These are phyloP conservation scores for Pseudomugil tenellus DNA, from an alignment of 2,797 vertebrate species.

Conservation along the genomic window DNA sequence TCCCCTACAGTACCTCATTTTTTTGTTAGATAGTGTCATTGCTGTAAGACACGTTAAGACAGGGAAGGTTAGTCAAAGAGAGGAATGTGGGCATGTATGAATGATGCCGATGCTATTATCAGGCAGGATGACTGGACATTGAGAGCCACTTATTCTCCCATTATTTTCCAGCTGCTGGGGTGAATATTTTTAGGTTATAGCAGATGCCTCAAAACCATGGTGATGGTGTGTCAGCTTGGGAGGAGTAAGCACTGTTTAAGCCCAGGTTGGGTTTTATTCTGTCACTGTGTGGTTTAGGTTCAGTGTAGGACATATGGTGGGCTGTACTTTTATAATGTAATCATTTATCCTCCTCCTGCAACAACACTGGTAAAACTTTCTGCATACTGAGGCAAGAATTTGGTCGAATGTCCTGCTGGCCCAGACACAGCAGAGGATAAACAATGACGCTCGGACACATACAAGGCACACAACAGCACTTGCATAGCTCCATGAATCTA, in stretches of 20 bases:
- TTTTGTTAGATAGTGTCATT: slow-evolving; percentile 26
- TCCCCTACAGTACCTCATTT: slow-evolving; percentile 36
- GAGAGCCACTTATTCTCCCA: slow-evolving; percentile 21
- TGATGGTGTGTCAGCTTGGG: slow-evolving; percentile 38
- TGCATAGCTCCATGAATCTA: slow-evolving; percentile 17
- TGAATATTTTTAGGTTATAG: slow-evolving; percentile 49
- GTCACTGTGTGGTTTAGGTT: slow-evolving; percentile 60
- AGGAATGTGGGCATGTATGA: slow-evolving; percentile 11
- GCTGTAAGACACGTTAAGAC: slow-evolving; percentile 27
- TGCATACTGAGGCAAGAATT: slow-evolving; percentile 77
- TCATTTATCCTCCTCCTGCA: slow-evolving; percentile 71
- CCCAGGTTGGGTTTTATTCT: slow-evolving; percentile 40
- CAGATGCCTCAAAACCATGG: slow-evolving; percentile 17
- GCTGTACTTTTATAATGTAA: slow-evolving; percentile 74
- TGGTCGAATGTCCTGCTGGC: slow-evolving; percentile 62
- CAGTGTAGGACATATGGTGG: slow-evolving; percentile 61
- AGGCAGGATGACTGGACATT: slow-evolving; percentile 21
- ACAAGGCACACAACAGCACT: slow-evolving; percentile 34
- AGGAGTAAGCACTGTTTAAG: slow-evolving; percentile 31
- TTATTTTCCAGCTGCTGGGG: too few relatives aligned
- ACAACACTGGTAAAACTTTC: slow-evolving; percentile 73
- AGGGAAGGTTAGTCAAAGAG: slow-evolving; percentile 7
- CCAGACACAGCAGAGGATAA: slow-evolving; percentile 73
- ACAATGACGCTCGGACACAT: slow-evolving; percentile 56
- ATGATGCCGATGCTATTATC: slow-evolving; percentile 24